Conservation (phyloP, 2,888 invertebrate species). For the Cephus rjabovi region DNA sequence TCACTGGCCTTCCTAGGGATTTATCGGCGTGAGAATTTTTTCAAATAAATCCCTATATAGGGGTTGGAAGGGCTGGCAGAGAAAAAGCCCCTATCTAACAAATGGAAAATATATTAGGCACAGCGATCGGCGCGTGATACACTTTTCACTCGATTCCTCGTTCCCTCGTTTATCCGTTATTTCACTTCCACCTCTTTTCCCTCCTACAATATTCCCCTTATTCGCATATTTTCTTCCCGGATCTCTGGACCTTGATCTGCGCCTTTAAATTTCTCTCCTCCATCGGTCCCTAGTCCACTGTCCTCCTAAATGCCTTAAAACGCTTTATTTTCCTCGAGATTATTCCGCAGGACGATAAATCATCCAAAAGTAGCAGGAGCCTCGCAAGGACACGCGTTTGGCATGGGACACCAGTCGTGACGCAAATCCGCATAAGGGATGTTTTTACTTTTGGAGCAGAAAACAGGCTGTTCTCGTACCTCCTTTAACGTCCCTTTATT, state of each 20-base stretch:
- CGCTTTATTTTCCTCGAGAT: constrained; percentile 22
- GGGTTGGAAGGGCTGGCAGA: background rate
- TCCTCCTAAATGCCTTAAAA: background rate
- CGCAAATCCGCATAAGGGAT: background rate
- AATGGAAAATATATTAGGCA: background rate
- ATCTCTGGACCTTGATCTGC: background rate
- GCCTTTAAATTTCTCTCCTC: background rate
- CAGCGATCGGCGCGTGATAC: background rate
- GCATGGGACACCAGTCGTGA: constrained; percentile 1
- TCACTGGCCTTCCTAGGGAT: background rate
- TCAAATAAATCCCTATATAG: background rate
- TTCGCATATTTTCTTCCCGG: background rate
- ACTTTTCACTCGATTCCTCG: background rate
- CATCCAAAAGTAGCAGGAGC: constrained; percentile 12
- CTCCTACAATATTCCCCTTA: background rate
- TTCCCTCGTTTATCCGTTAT: background rate
- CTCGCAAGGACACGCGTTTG: constrained; percentile 2
- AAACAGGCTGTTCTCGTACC: background rate
- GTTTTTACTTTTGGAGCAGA: background rate
- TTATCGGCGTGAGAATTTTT: background rate
- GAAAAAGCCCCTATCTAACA: background rate
- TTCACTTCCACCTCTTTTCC: background rate
- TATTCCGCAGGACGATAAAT: constrained; percentile 28
- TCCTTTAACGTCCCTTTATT: background rate
- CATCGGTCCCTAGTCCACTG: background rate